Conservation (phyloP, 2,113 vertebrate genomes). For the Bettongia penicillata region DNA sequence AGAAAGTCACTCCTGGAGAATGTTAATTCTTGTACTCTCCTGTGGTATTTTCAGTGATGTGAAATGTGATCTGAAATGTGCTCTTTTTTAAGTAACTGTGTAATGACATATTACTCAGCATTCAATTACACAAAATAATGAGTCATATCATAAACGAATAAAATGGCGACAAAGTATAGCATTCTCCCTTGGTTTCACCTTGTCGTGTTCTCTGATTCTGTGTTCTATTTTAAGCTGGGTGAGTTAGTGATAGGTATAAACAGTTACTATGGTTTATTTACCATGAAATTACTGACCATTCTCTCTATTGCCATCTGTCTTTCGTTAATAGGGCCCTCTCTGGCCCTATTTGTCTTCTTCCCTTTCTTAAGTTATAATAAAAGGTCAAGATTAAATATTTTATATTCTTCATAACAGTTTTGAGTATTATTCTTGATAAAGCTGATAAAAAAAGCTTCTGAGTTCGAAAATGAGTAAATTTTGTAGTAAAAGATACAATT, state of each 20-base stretch:
- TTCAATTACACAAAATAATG: background rate
- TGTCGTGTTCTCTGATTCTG: background rate
- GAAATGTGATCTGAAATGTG: background rate
- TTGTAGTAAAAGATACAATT: background rate
- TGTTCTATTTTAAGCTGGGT: conserved; percentile 65
- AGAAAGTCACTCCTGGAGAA: conserved; percentile 2
- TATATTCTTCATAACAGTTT: background rate
- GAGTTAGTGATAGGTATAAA: conserved; percentile 31
- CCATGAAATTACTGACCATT: conserved; percentile 55
- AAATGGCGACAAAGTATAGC: background rate
- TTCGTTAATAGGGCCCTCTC: background rate
- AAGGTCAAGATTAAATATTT: background rate
- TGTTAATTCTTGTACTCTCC: background rate
- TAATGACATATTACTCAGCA: background rate
- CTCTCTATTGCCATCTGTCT: conserved; percentile 31
- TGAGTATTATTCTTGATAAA: background rate
- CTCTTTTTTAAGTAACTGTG: background rate
- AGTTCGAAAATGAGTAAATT: background rate
- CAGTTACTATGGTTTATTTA: conserved; percentile 69
- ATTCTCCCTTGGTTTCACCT: background rate
- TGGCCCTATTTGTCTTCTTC: background rate
- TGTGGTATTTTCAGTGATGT: background rate
- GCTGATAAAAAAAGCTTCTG: background rate
- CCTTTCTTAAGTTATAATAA: background rate
- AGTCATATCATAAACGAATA: background rate